phyloP scores from a whole-genome alignment of 2,888 invertebrate genomes.

The Lasius fuliginosus region DNA sequence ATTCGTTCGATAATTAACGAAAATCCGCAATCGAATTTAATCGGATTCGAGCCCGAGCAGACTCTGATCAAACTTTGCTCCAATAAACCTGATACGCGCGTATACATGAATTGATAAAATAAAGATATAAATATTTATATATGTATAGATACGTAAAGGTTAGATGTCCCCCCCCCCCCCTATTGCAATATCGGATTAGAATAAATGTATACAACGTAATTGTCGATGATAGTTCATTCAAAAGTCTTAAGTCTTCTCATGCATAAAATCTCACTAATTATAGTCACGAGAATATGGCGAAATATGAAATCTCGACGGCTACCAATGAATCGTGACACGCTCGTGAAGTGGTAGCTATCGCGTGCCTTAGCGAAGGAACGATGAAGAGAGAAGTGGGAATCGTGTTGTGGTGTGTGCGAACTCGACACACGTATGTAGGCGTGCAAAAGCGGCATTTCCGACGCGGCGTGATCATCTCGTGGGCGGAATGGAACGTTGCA shows the following conservation, averaged over 20 bases:
- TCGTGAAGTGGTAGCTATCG: constrained; percentile 56
- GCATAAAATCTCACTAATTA: background rate
- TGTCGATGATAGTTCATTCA: constrained; percentile 5
- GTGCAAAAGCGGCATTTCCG: constrained; percentile 32
- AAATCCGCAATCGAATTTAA: background rate
- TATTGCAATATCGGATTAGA: background rate
- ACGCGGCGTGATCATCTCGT: constrained; percentile 28
- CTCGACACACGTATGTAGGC: constrained; percentile 17
- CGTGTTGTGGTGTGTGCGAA: constrained; percentile 11
- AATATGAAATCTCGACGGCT: constrained; percentile 16
- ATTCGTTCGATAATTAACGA: background rate
- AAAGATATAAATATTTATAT: background rate
- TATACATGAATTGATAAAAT: background rate
- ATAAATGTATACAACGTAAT: constrained; percentile 9
- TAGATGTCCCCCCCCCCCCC: background rate
- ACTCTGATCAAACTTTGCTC: background rate
- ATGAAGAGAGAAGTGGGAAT: constrained; percentile 22
- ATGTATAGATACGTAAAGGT: background rate
- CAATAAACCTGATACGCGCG: background rate
- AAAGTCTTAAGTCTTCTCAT: background rate
- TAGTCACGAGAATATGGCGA: background rate
- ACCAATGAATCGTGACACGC: constrained; percentile 60
- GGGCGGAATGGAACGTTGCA: constrained; percentile 22
- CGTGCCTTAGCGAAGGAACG: constrained; percentile 38
- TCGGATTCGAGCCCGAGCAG: background rate